Conservation (phyloP, 2,888 invertebrate genomes). For the Zaprionus lineosus region DNA sequence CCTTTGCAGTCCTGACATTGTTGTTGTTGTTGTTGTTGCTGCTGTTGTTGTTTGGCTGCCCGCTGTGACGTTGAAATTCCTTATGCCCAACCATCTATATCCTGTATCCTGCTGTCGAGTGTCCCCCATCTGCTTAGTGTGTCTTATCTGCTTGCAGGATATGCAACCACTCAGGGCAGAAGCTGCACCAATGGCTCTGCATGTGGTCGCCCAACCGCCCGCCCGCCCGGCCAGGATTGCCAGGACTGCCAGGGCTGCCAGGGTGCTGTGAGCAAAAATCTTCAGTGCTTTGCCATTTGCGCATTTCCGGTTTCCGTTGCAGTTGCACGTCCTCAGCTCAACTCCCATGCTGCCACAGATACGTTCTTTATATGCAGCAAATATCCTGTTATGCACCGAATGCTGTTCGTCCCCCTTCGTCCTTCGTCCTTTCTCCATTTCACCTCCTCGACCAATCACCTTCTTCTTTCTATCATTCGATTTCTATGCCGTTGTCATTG, state of each 20-base stretch:
- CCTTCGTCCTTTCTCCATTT: too few species aligned
- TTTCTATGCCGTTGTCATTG: slow-evolving; percentile 17
- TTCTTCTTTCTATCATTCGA: background rate
- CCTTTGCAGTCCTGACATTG: background rate
- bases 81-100: background rate
- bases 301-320: slow-evolving; percentile 80
- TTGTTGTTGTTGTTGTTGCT: background rate
- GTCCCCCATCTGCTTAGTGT: slow-evolving; percentile 30
- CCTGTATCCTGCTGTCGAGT: slow-evolving; percentile 18
- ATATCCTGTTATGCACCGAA: slow-evolving; percentile 70
- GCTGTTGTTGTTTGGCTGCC: background rate
- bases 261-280: slow-evolving; percentile 68
- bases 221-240: too few species aligned
- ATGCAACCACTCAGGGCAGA: slow-evolving; percentile 50
- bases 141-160: slow-evolving; percentile 46
- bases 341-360: slow-evolving; percentile 47
- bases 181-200: slow-evolving; percentile 45
- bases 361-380: slow-evolving; percentile 58
- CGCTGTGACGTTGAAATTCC: background rate
- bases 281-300: slow-evolving; percentile 75
- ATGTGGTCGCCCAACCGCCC: slow-evolving; percentile 61
- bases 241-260: slow-evolving; percentile 2
- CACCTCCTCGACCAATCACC: too few species aligned
- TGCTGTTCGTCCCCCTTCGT: slow-evolving; percentile 50
- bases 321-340: slow-evolving; percentile 57